phyloP scores from a whole-genome alignment of 1,140 invertebrate genomes.

The Micrasema longulum region DNA sequence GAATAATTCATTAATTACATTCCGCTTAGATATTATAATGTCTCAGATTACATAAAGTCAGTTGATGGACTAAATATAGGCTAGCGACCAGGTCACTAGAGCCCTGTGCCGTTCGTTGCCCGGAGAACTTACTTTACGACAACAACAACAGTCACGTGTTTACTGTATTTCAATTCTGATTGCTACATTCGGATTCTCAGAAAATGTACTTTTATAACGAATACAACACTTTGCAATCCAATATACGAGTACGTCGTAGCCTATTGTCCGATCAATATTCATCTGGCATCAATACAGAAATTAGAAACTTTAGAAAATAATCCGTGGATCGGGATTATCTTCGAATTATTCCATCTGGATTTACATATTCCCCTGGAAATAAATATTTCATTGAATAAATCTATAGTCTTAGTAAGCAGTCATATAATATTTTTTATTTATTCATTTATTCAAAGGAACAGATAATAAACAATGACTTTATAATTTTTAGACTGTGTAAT shows the following conservation, averaged over 20 bases:
- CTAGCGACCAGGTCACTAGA: constrained; percentile 40
- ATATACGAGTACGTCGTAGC: neutral
- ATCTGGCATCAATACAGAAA: constrained; percentile 40
- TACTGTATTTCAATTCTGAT: constrained; percentile 39
- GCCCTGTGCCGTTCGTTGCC: constrained; percentile 28
- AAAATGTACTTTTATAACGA: constrained; percentile 3
- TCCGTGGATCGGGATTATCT: neutral
- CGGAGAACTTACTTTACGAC: constrained; percentile 13
- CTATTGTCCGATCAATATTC: constrained; percentile 28
- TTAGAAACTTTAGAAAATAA: constrained; percentile 33
- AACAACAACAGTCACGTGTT: constrained; percentile 45
- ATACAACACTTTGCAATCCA: neutral
- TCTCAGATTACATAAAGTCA: constrained; percentile 43
- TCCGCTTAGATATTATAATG: constrained; percentile 1
- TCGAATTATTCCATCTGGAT: no score
- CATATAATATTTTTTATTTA: no score
- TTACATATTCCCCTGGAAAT: no score
- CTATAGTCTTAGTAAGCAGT: no score
- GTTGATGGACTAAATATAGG: constrained; percentile 46
- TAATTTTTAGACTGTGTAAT: no score
- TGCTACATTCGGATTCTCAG: constrained; percentile 17
- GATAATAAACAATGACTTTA: no score
- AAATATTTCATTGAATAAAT: no score
- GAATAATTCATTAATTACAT: neutral
- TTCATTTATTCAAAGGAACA: no score